Evolutionary conservation across 2,113 vertebrate species (phyloP).

Genomic region (Meriones unguiculatus): DNA sequence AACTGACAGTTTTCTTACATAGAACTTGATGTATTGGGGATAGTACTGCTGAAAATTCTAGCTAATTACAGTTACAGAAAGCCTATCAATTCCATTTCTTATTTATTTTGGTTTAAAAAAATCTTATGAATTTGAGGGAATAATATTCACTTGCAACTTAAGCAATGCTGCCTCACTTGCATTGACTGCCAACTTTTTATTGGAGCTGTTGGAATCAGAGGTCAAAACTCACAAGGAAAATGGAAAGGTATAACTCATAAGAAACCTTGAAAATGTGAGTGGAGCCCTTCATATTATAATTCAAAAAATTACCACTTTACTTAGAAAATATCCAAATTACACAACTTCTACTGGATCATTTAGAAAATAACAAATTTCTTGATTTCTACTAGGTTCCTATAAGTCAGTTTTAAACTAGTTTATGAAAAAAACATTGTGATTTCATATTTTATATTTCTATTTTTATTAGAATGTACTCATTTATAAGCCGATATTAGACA

Average conservation of each 20-base stretch:
- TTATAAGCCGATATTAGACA: too few species aligned
- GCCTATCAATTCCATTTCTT: neutral
- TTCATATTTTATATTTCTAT: neutral
- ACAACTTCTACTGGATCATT: neutral
- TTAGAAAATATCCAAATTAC: neutral
- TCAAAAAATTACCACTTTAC: neutral
- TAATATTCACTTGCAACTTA: conserved; percentile 5
- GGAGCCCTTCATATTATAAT: neutral
- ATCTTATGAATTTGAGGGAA: neutral
- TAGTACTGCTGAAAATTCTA: neutral
- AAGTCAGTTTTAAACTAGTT: neutral
- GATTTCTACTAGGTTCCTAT: too few species aligned
- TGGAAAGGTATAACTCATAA: neutral
- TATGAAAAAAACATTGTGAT: neutral
- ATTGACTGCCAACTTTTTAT: neutral
- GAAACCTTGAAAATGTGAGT: neutral
- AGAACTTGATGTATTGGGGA: neutral
- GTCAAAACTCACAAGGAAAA: neutral
- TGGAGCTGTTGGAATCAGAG: neutral
- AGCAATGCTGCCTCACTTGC: neutral
- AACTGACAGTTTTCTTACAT: neutral
- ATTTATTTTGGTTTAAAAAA: neutral
- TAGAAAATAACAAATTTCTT: too few species aligned
- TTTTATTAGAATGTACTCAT: neutral
- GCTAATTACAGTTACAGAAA: neutral